Evolutionary conservation across 23 tunicate genomes (phyloP), one percentile per base, ranked within the genome.

Genomic region (Oikopleura albicans): DNA sequence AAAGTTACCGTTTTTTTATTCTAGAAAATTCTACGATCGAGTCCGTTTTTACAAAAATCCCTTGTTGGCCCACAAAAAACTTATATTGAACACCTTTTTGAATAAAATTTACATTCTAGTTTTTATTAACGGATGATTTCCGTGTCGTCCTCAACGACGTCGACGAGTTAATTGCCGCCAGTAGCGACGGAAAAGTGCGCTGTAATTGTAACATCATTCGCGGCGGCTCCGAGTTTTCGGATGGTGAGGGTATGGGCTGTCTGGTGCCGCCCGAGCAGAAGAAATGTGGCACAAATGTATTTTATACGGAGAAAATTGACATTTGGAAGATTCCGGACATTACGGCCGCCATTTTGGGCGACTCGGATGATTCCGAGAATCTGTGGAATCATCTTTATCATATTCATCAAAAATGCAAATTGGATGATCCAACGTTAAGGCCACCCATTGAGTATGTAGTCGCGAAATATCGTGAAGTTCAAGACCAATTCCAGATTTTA

Each of bases 321-420:
- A 49, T 49, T 49, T 49, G 59, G 59, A 49, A 49, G 59, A 49
- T 49, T 49, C 59, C 59, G 59, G 59, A 49, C 59, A 49, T 49
- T 22, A 49, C 59, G 16, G 22, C 8, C 8, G 59, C 59, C 16
- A 49, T 49, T 49, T 49, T 49, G 59, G 59, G 59, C 59, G 59
- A 49, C 8, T 49, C 59, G 22, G 59, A 49, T 8, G 59, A 49
- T 8, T 8, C 59, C 8, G 22, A 8, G 22, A 22, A 49, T 22
- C 16, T 49, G 22, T 49, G 59, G 59, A 49, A 49, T 22, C 8
- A 49, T 8, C 59, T 49, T 49, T 49, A 49, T 22, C 8, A 22
- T 8, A 49, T 49, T 49, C 59, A 49, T 49, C 59, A 49, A 49
- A 22, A 49, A 49, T 49, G 59, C 59, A 49, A 49, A 22, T 22